Base-by-base conservation (phyloP, 2,888 invertebrate species). In the Cataglyphis altisquamis region DNA sequence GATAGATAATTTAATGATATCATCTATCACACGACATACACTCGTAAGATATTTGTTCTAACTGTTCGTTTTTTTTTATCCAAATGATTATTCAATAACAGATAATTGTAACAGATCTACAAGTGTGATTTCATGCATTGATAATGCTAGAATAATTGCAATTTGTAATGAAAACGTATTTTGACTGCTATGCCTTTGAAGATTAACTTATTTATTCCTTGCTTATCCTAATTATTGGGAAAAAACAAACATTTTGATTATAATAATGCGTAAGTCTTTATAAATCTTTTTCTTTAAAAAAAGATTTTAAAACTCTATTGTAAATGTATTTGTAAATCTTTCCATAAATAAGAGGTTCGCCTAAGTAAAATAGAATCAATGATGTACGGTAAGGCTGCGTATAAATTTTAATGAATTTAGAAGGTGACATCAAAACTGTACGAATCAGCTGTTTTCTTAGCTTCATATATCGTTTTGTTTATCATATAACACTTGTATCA, bases 381-480 rank as follows among this genome's bases (percentile, higher is more conserved):
- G 12, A 48, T 36, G 15, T 63, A 25, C 36, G 6, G 3, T 55
- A 75, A 75, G 25, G 5, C 8, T 48, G 9, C 52, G 25, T 66
- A 66, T 60, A 8, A 55, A 64, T 63, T 32, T 9, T 62, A 62
- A 64, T 21, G 0, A 64, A 75, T 66, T 66, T 77, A 77, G 52
- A 75, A 52, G 36, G 9, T 52, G 4, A 4, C 12, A n/a, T 52
- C 64, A 3, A 36, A 36, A n/a, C 8, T 52, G 2, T 52, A 52
- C 8, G n/a, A 52, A n/a, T 52, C 48, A 52, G 6, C 8, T 8
- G 25, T 39, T 75, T 64, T 64, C 21, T 77, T n/a, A 66, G n/a
- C 39, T 39, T 66, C 36, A 36, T 8, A 18, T 8, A 25, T 39
- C 36, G n/a, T 29, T 66, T 29, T 39, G 12, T 55, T 74, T 15